phyloP scores from a whole-genome alignment of 2,888 invertebrate species.

The Conchocele bisecta region DNA sequence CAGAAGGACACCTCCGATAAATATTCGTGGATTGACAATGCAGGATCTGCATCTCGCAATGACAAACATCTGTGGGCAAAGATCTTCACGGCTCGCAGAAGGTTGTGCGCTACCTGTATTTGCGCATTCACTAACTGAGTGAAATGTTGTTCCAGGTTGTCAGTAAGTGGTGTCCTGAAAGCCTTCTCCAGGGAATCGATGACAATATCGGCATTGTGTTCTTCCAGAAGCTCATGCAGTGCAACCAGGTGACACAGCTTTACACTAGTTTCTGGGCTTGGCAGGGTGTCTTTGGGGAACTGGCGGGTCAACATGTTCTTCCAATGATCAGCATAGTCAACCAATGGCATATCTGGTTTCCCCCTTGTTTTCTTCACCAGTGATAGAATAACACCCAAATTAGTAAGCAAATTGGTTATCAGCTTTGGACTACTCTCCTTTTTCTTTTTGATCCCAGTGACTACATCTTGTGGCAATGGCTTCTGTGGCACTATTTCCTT shows the following conservation, averaged over 20 bases:
- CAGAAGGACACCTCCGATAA: constrained; percentile 56
- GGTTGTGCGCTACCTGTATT: constrained; percentile 23
- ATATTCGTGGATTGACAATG: constrained; percentile 40
- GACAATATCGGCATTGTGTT: constrained; percentile 50
- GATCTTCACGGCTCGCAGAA: constrained; percentile 44
- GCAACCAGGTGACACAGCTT: constrained; percentile 58
- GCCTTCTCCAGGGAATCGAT: constrained; percentile 49
- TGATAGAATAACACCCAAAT: constrained; percentile 57
- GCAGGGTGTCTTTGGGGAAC: constrained; percentile 45
- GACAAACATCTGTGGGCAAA: constrained; percentile 59
- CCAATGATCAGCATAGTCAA: constrained; percentile 53
- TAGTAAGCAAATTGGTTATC: constrained; percentile 41
- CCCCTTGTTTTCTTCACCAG: constrained; percentile 58
- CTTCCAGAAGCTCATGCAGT: constrained; percentile 55
- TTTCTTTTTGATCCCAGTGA: constrained; percentile 28
- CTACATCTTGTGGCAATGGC: constrained; percentile 41
- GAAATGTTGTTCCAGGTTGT: constrained; percentile 30
- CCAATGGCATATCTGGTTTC: constrained; percentile 38
- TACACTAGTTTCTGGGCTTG: constrained; percentile 48
- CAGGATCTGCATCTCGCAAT: constrained; percentile 24
- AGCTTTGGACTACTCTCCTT: constrained; percentile 30
- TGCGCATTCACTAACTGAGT: constrained; percentile 8
- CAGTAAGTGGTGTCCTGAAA: constrained; percentile 33
- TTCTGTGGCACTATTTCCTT: constrained; percentile 35
- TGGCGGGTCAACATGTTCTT: constrained; percentile 27